A percentile compares a stretch with the other conserved stretches of the same genome.
These are phyloP conservation scores for Ctena decussata DNA, from an alignment of 2,888 invertebrate genomes.

Conservation along the genomic window DNA sequence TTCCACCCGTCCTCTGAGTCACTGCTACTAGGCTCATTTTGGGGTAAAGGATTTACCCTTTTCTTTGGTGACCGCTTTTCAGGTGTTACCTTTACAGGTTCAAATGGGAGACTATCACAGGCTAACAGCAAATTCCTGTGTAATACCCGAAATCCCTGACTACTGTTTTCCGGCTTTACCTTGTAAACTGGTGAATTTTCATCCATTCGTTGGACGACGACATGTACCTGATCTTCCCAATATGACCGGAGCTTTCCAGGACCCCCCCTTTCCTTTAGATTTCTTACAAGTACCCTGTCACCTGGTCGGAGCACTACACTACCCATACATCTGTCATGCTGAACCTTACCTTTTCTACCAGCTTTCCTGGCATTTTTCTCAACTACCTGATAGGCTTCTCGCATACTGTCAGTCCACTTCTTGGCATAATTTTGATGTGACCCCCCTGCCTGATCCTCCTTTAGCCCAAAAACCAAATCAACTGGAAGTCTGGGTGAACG, in stretches of 20 bases:
- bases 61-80: background rate
- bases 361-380: background rate
- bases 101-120: conserved; percentile 9
- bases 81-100: background rate
- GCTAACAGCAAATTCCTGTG: conserved; percentile 16
- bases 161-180: conserved; percentile 11
- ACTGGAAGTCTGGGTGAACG: conserved; percentile 25
- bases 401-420: conserved; percentile 15
- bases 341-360: background rate
- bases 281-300: conserved; percentile 21
- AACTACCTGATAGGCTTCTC: conserved; percentile 21
- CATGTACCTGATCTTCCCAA: conserved; percentile 24
- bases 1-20: background rate
- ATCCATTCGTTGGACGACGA: background rate
- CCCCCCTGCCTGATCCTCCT: background rate
- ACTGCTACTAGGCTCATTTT: background rate
- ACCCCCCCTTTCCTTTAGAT: conserved; percentile 1
- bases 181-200: conserved; percentile 6
- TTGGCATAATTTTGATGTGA: background rate
- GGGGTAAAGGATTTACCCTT: background rate
- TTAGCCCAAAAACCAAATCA: conserved; percentile 20
- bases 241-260: conserved; percentile 19
- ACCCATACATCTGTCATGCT: background rate
- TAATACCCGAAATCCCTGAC: background rate
- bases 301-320: background rate